These are phyloP conservation scores for Meandrusa payeni DNA, from an alignment of 2,888 invertebrate species.

Conservation along the genomic window DNA sequence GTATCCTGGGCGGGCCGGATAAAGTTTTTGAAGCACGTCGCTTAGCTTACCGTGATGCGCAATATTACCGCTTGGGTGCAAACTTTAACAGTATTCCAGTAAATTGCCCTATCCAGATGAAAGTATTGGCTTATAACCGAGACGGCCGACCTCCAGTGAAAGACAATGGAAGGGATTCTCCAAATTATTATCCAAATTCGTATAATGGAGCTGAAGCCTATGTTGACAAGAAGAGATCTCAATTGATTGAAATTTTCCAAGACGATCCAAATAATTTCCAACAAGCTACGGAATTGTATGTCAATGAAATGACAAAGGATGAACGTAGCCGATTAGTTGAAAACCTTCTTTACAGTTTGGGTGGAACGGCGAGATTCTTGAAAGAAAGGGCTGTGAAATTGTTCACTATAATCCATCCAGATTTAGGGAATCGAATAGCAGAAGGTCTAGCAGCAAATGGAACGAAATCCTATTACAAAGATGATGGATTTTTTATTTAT, in stretches of 20 bases:
- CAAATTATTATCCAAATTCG: conserved; percentile 97
- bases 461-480: conserved; percentile 38
- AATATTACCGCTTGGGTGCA: conserved; percentile 89
- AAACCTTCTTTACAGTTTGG: conserved; percentile 89
- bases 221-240: conserved; percentile 75
- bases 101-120: conserved; percentile 91
- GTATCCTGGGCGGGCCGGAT: conserved; percentile 94
- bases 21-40: conserved; percentile 92
- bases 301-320: conserved; percentile 85
- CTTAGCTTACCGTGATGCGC: conserved; percentile 93
- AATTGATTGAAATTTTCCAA: conserved; percentile 76
- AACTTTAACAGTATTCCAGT: conserved; percentile 95
- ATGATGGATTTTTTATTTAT: conserved; percentile 25
- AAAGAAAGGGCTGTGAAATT: conserved; percentile 84
- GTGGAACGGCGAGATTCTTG: conserved; percentile 83
- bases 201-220: conserved; percentile 90
- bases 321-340: conserved; percentile 86
- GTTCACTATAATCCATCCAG: conserved; percentile 88
- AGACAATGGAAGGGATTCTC: conserved; percentile 91
- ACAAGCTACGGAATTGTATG: conserved; percentile 90
- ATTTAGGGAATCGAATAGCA: conserved; percentile 83
- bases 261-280: conserved; percentile 94
- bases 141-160: conserved; percentile 89
- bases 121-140: conserved; percentile 88
- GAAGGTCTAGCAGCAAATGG: conserved; percentile 37